Evolutionary conservation across 2,797 vertebrate species (phyloP), one percentile per base, ranked within the genome.

Genomic region (Falco novaeseelandiae): DNA sequence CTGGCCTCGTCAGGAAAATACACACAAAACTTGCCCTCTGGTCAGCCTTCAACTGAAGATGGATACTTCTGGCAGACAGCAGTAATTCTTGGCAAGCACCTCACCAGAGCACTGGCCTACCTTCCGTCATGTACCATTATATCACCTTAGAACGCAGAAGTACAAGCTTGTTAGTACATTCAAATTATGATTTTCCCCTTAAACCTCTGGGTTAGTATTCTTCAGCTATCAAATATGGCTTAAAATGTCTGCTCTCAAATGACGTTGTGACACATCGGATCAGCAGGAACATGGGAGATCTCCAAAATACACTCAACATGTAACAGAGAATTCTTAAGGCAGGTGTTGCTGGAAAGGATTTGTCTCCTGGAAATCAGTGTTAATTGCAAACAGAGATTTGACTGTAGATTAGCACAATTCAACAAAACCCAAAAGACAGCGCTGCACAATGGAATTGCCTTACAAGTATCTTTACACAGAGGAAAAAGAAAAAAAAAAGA

Each of bases 241-340:
- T 96, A 27, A 86, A 79, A 48, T 3, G 21, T 62, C 73, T 93
- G 85, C 46, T 91, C 66, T 92, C 51, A 91, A 34, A 63, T 55
- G 71, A 95, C 46, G 61, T 0, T 29, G 23, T 81, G 83, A 95
- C 49, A 78, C 49, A 51, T n/a, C 70, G 40, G 58, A 85, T 58
- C 54, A 72, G 66, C 61, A 93, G 49, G 54, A 89, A 90, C 72
- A 27, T 2, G 32, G 69, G 32, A 76, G 44, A 83, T 78, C 36
- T 91, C 74, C 65, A 83, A 59, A 86, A 57, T 9, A 73, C 81
- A 70, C 18, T 40, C 5, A 87, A 91, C 38, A 6, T 27, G 79
- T 48, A 89, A 93, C 66, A 84, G 66, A 95, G 71, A 91, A 96
- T 84, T 91, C 85, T 97, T 97, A 97, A 97, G 95, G 95, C 96